phyloP scores from a whole-genome alignment of 2,888 invertebrate genomes.

The Nomada ruficornis region DNA sequence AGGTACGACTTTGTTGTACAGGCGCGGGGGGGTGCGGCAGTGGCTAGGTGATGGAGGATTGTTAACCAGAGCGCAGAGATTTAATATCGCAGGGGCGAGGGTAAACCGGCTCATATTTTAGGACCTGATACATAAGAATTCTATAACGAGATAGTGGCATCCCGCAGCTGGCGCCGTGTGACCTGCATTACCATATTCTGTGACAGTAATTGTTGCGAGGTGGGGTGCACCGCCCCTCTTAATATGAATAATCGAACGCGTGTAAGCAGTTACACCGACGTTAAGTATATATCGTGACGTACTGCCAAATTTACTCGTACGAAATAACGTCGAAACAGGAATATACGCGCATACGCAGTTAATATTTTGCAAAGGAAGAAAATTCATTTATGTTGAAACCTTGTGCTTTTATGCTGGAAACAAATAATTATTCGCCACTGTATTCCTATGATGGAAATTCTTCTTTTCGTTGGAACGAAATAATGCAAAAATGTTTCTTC shows the following conservation, averaged over 20 bases:
- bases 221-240: too few relatives aligned
- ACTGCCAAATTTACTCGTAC: not conserved
- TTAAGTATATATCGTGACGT: not conserved
- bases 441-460: not conserved
- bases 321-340: not conserved
- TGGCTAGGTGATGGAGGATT: slow-evolving; percentile 16
- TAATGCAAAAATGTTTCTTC: too few relatives aligned
- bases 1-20: slow-evolving; percentile 13
- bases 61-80: slow-evolving; percentile 34
- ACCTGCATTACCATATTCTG: slow-evolving; percentile 48
- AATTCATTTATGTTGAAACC: too few relatives aligned
- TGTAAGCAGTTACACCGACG: not conserved
- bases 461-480: too few relatives aligned
- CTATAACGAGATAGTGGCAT: slow-evolving; percentile 49
- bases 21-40: not conserved
- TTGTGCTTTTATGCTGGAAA: not conserved
- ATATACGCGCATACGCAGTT: not conserved
- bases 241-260: too few relatives aligned
- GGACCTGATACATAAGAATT: slow-evolving; percentile 57
- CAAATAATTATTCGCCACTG: not conserved
- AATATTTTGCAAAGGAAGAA: not conserved
- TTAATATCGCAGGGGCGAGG: slow-evolving; percentile 51
- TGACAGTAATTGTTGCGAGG: slow-evolving; percentile 30
- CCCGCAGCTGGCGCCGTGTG: slow-evolving; percentile 29
- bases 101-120: slow-evolving; percentile 59